A percentile compares a stretch with the other conserved stretches of the same genome.
These are phyloP conservation scores for Saturnia pavonia DNA, from an alignment of 2,888 invertebrate species.

Conservation along the genomic window DNA sequence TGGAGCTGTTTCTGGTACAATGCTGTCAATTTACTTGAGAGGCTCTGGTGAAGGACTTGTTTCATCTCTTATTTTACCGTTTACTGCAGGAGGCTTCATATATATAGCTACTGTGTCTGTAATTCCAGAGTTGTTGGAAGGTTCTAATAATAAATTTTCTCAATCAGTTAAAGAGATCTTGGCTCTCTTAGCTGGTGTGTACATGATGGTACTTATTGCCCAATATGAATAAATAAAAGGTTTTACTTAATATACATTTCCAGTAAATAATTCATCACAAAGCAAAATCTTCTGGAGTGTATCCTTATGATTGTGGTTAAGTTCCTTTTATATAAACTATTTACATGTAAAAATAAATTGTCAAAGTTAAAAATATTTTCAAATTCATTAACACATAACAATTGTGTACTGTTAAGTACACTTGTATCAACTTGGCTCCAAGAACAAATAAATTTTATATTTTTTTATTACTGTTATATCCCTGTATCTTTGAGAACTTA, in stretches of 20 bases:
- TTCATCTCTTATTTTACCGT: slow-evolving; percentile 95
- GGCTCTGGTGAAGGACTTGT: slow-evolving; percentile 87
- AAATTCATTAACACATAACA: neutral
- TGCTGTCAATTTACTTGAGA: slow-evolving; percentile 92
- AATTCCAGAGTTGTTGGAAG: slow-evolving; percentile 97
- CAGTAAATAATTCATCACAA: slow-evolving; percentile 38
- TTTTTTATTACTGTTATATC: neutral
- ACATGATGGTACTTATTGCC: slow-evolving; percentile 97
- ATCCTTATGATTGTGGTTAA: neutral
- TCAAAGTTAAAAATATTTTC: neutral
- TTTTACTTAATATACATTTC: slow-evolving; percentile 23
- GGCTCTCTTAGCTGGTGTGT: slow-evolving; percentile 94
- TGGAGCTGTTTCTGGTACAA: slow-evolving; percentile 96
- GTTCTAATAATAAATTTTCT: slow-evolving; percentile 87
- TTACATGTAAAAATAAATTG: neutral
- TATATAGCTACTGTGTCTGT: slow-evolving; percentile 99
- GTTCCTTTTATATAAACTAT: neutral
- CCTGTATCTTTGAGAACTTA: neutral
- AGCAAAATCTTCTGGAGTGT: slow-evolving; percentile 12
- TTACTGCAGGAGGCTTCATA: slow-evolving; percentile 99
- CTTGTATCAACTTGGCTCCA: neutral
- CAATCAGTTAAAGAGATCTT: slow-evolving; percentile 96
- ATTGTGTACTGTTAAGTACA: neutral
- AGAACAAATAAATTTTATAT: slow-evolving; percentile 12
- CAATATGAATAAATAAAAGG: slow-evolving; percentile 73